These are phyloP conservation scores for Cervus canadensis DNA, from an alignment of 2,113 vertebrate species.

Conservation along the genomic window DNA sequence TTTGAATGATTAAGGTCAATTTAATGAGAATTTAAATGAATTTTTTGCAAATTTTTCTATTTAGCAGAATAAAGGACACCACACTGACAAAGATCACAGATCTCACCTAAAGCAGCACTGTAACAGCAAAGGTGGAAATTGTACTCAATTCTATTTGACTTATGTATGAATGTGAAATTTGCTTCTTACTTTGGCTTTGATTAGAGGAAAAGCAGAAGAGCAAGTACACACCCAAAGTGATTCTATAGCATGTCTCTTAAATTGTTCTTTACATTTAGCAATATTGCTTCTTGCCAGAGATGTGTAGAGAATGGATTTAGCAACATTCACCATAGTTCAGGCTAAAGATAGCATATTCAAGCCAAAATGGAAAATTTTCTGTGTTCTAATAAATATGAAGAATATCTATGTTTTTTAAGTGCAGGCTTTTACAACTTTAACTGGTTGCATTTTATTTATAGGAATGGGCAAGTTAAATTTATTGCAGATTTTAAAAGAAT, in stretches of 20 bases:
- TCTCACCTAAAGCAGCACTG: background rate
- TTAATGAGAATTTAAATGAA: background rate
- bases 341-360: background rate
- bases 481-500: constrained; percentile 51
- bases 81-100: background rate
- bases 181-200: background rate
- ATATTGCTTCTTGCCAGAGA: accelerated
- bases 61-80: background rate
- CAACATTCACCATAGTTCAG: background rate
- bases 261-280: background rate
- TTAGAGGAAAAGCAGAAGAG: background rate
- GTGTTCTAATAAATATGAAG: background rate
- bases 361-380: background rate
- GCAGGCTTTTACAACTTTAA: background rate
- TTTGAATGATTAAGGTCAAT: background rate
- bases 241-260: accelerated
- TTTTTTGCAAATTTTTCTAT: background rate
- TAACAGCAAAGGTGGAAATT: background rate
- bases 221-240: accelerated
- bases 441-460: constrained; percentile 41
- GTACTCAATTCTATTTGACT: background rate
- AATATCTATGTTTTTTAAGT: background rate
- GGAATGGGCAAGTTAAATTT: constrained; percentile 35
- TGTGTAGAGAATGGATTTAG: background rate
- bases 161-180: background rate